phyloP scores from a whole-genome alignment of 2,113 vertebrate genomes.

The Muntiacus muntjak region DNA sequence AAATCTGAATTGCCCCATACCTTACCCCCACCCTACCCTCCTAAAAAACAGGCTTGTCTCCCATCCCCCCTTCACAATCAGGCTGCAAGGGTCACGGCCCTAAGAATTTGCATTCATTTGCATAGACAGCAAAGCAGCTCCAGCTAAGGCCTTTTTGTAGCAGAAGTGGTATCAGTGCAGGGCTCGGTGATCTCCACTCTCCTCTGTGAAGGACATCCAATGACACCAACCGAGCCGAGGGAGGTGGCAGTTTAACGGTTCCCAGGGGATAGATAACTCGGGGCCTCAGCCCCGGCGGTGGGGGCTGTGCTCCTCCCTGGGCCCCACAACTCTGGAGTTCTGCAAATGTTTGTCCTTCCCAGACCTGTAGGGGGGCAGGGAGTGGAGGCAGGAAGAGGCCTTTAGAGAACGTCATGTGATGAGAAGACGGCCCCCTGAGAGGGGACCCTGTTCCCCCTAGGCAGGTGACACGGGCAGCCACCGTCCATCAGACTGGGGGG shows the following conservation, averaged over 20 bases:
- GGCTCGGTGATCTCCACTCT: not conserved
- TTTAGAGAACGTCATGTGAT: not conserved
- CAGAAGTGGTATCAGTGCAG: not conserved
- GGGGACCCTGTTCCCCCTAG: not conserved
- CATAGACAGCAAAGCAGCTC: not conserved
- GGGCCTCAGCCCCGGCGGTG: slow-evolving; percentile 15
- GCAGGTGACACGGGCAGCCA: not conserved
- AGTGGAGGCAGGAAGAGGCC: not conserved
- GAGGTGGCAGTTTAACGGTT: not conserved
- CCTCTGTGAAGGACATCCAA: not conserved
- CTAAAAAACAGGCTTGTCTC: not conserved
- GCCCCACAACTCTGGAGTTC: not conserved
- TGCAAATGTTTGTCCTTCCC: slow-evolving; percentile 48
- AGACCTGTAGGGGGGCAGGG: slow-evolving; percentile 26
- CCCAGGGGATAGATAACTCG: not conserved
- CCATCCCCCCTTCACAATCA: not conserved
- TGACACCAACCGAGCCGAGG: not conserved
- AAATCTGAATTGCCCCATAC: not conserved
- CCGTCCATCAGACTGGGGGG: rapidly evolving
- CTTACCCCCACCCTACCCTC: not conserved
- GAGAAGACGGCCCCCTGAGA: not conserved
- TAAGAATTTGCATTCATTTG: not conserved
- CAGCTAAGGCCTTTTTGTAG: not conserved
- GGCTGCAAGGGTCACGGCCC: rapidly evolving
- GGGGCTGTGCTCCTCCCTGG: slow-evolving; percentile 22